Percentiles rank a stretch among this genome's conserved stretches.
phyloP scores from a whole-genome alignment of 2,888 invertebrate genomes.

The Leucophora obtusa region DNA sequence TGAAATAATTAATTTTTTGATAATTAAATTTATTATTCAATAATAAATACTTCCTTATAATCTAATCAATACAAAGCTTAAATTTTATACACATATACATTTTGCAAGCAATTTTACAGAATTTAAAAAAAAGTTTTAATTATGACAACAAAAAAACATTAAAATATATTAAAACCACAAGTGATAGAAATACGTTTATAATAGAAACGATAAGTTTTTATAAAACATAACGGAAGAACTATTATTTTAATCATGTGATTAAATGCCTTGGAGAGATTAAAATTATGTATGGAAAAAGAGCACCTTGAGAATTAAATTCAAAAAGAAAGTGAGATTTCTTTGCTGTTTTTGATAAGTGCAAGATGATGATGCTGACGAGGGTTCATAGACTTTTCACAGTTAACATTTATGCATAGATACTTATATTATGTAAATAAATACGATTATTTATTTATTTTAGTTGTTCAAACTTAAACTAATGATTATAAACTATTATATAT shows the following conservation, averaged over 20 bases:
- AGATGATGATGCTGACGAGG: neutral
- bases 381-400: neutral
- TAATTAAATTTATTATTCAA: constrained; percentile 11
- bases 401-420: neutral
- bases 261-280: neutral
- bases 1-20: too few species aligned
- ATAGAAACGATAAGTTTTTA: neutral
- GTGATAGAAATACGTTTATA: neutral
- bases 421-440: neutral
- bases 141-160: neutral
- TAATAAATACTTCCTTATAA: constrained; percentile 49
- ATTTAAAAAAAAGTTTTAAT: neutral
- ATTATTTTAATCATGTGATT: constrained; percentile 5
- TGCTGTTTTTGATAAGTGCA: neutral
- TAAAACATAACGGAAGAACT: constrained; percentile 1
- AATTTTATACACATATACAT: neutral
- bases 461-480: constrained; percentile 4
- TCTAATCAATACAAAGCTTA: constrained; percentile 52
- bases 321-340: neutral
- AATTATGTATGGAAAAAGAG: neutral
- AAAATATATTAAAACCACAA: neutral
- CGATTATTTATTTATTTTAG: neutral
- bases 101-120: neutral
- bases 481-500: neutral
- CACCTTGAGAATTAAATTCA: neutral